These are phyloP conservation scores for Pantherophis alleghaniensis DNA, from an alignment of 2,797 vertebrate genomes.

Conservation along the genomic window DNA sequence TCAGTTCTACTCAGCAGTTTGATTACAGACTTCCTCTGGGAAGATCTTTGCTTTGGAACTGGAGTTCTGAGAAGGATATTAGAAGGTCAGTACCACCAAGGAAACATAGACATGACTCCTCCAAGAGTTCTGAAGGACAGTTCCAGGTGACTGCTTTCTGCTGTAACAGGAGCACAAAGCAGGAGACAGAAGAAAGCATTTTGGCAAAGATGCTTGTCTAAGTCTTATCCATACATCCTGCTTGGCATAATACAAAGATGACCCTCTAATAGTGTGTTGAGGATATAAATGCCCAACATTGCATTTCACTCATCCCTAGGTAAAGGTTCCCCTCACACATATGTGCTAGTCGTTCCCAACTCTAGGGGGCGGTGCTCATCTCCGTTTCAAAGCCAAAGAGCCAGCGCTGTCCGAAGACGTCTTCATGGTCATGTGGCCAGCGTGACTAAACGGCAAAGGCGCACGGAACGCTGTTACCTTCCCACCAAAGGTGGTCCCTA, in stretches of 20 bases:
- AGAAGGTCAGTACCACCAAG: constrained; percentile 21
- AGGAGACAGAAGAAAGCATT: background rate
- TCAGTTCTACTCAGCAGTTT: constrained; percentile 39
- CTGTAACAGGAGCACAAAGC: background rate
- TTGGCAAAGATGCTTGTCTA: background rate
- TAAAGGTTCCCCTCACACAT: too few relatives aligned
- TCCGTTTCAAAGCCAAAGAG: too few relatives aligned
- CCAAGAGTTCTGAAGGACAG: background rate
- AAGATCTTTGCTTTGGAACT: constrained; percentile 16
- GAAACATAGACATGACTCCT: background rate
- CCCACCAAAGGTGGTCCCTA: too few relatives aligned
- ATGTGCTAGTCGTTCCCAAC: too few relatives aligned
- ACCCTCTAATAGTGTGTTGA: background rate
- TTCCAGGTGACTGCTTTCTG: background rate
- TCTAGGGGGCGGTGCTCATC: too few relatives aligned
- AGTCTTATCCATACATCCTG: background rate
- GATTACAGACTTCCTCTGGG: constrained; percentile 37
- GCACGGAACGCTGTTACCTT: too few relatives aligned
- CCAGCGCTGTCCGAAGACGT: too few relatives aligned
- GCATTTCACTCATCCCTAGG: background rate
- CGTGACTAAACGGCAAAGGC: too few relatives aligned
- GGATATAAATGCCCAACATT: background rate
- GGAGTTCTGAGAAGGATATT: constrained; percentile 25
- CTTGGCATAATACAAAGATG: background rate
- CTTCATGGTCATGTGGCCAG: too few relatives aligned